Evolutionary conservation across 2,888 invertebrate genomes (phyloP), one percentile per base, ranked within the genome.

Genomic region (Nemapogon koenigi): DNA sequence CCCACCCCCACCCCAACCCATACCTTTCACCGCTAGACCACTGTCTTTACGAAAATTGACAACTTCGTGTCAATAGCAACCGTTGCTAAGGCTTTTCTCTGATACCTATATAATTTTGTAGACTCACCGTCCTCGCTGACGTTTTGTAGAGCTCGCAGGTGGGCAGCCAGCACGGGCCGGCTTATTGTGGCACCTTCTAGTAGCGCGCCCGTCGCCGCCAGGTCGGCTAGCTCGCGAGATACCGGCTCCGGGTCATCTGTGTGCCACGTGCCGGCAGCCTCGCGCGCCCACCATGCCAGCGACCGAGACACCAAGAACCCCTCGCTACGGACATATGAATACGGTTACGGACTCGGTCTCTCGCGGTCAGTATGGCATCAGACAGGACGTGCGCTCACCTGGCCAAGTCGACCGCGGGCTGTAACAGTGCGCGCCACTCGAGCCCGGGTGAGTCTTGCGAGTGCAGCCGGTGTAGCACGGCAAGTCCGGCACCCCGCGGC

Each of bases 91-190:
- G n/a, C n/a, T n/a, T n/a, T n/a, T n/a, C n/a, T n/a, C n/a, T n/a
- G n/a, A n/a, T n/a, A n/a, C n/a, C n/a, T n/a, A n/a, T n/a, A n/a
- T n/a, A 10, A 6, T 6, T 4, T 4, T 4, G 10, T 27, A 18
- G 3, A 37, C 35, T 40, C 41, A 72, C 75, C 69, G 3, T 55
- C 46, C 45, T 70, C 72, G 17, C 61, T 62, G 48, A 80, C 73
- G 35, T 56, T 56, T 39, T 79, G 83, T 42, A 88, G 62, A 6
- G 61, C 51, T 42, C 79, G 56, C 16, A 89, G 69, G 47, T 82
- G 84, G 26, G 59, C 57, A 7, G 83, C 83, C 30, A 88, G 69
- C 14, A 51, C 51, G 4, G 81, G 71, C 38, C 81, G 66, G 28
- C 7, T 8, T 13, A 28, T 4, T 4, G 3, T 19, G 18, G 4